Evolutionary conservation across 2,888 invertebrate genomes (phyloP).

Genomic region (Trachelus stipa): DNA sequence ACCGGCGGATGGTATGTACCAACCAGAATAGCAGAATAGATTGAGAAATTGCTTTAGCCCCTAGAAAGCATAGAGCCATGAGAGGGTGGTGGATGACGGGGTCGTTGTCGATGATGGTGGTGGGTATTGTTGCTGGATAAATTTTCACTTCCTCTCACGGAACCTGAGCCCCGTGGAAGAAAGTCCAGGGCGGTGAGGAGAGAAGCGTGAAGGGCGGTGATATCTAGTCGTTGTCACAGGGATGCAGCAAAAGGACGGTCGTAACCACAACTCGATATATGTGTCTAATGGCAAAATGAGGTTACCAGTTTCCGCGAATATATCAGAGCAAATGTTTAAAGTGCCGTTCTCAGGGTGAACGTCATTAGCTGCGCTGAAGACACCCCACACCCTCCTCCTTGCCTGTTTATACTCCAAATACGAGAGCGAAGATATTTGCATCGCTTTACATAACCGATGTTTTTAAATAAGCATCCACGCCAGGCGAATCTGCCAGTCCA

Average conservation of each 20-base stretch:
- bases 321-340: constrained; percentile 3
- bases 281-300: constrained; percentile 17
- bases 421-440: constrained; percentile 46
- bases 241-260: not conserved
- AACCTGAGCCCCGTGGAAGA: not conserved
- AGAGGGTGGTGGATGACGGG: too few relatives aligned
- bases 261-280: constrained; percentile 2
- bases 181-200: not conserved
- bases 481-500: too few relatives aligned
- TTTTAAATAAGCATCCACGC: constrained; percentile 34
- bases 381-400: constrained; percentile 30
- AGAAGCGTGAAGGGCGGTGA: not conserved
- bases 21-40: too few relatives aligned
- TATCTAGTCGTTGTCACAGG: not conserved
- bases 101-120: too few relatives aligned
- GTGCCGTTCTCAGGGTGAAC: constrained; percentile 22
- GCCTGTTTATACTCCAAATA: constrained; percentile 48
- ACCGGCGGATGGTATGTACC: too few relatives aligned
- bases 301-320: constrained; percentile 16
- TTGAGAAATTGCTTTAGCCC: too few relatives aligned
- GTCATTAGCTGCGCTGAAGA: constrained; percentile 45
- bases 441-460: constrained; percentile 49
- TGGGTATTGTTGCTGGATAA: constrained; percentile 1
- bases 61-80: too few relatives aligned
- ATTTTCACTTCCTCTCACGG: constrained; percentile 3